These are phyloP conservation scores for Microcebus ravelobensis DNA, from an alignment of 2,113 vertebrate species.

Conservation along the genomic window DNA sequence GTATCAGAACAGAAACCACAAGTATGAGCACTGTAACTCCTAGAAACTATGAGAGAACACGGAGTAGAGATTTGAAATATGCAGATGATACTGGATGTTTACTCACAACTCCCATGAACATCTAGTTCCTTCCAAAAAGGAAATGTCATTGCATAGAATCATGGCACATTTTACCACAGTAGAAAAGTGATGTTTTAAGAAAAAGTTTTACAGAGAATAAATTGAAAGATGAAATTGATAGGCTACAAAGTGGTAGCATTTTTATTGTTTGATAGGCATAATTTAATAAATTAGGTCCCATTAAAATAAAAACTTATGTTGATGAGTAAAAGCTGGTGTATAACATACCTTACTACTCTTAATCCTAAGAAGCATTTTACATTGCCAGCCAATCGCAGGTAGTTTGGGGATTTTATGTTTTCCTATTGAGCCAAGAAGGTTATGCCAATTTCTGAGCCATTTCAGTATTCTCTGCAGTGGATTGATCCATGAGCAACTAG, in stretches of 20 bases:
- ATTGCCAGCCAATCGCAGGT: background rate
- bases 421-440: background rate
- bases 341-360: background rate
- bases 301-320: conserved; percentile 1
- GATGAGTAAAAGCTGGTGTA: background rate
- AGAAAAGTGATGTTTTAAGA: background rate
- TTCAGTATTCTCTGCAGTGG: background rate
- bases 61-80: background rate
- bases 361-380: background rate
- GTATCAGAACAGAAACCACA: background rate
- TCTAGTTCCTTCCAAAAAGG: background rate
- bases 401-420: background rate
- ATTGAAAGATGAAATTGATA: background rate
- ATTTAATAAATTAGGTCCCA: background rate
- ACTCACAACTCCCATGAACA: background rate
- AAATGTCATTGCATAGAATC: background rate
- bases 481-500: background rate
- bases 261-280: background rate
- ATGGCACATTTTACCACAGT: background rate
- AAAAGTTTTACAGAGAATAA: background rate
- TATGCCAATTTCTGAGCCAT: background rate
- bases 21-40: background rate
- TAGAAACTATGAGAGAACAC: background rate
- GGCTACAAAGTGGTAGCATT: background rate
- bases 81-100: background rate